A percentile compares a stretch with the other conserved stretches of the same genome.
Evolutionary conservation across 2,113 vertebrate genomes (phyloP).

Genomic region (Scytalopus superciliaris): DNA sequence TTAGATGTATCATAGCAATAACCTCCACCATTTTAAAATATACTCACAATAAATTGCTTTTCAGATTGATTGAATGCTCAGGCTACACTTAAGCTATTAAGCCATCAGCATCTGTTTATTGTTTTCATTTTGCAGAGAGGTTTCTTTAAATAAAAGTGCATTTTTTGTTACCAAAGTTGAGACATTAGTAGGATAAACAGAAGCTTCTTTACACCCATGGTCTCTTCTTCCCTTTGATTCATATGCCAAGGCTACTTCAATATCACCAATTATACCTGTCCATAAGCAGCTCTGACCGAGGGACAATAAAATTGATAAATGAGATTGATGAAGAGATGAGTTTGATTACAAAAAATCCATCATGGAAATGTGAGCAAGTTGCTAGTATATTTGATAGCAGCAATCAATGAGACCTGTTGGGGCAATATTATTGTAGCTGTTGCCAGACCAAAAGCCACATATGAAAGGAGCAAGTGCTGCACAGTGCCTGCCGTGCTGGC

Average conservation of each 20-base stretch:
- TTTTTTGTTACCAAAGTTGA: background rate
- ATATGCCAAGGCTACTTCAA: background rate
- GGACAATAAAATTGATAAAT: background rate
- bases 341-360: background rate
- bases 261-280: background rate
- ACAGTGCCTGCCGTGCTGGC: background rate
- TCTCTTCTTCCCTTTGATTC: background rate
- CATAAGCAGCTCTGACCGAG: background rate
- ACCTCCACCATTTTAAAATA: background rate
- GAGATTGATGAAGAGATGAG: background rate
- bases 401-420: background rate
- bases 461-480: background rate
- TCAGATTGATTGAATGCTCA: background rate
- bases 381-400: background rate
- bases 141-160: background rate
- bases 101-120: conserved; percentile 34
- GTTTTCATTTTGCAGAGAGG: conserved; percentile 5
- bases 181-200: background rate
- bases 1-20: conserved; percentile 1
- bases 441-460: background rate
- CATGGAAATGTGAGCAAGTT: background rate
- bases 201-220: background rate
- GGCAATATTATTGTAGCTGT: background rate
- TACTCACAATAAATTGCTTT: background rate
- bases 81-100: conserved; percentile 7